Evolutionary conservation across 53 echinoderm and acorn worm genomes (phyloP).

Genomic region (Arbacia lixula): DNA sequence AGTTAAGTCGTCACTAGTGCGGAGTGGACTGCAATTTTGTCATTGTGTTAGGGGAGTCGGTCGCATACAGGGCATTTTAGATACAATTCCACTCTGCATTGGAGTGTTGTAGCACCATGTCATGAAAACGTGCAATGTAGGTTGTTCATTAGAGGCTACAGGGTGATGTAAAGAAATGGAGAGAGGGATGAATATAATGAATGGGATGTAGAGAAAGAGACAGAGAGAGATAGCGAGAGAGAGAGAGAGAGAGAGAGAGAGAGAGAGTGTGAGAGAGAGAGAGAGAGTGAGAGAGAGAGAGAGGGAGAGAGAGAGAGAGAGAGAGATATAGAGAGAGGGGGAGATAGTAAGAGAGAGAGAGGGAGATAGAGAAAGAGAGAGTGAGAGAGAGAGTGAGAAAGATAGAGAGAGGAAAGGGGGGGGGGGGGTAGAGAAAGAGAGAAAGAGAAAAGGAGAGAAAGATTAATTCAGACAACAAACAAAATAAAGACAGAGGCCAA

Average conservation of each 20-base stretch:
- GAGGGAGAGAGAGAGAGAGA: not conserved
- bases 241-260: not conserved
- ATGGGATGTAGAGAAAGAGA: not conserved
- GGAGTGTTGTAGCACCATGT: no score
- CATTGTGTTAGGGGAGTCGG: no score
- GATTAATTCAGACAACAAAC: not conserved
- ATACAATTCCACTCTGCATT: no score
- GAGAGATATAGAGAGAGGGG: not conserved
- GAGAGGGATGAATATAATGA: no score
- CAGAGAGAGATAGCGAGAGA: not conserved
- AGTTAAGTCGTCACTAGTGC: no score
- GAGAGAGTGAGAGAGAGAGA: not conserved
- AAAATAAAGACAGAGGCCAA: not conserved
- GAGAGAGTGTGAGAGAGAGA: not conserved
- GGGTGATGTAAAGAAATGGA: no score
- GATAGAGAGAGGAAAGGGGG: not conserved
- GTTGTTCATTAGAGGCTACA: no score
- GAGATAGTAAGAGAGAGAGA: not conserved
- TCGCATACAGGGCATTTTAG: no score
- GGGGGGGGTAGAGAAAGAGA: not conserved
- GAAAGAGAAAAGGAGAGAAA: slow-evolving; percentile 1
- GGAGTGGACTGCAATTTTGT: no score
- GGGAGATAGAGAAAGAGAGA: not conserved
- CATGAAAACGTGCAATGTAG: no score
- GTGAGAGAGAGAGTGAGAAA: not conserved